A percentile compares a stretch with the other conserved stretches of the same genome.
phyloP scores from a whole-genome alignment of 2,797 vertebrate species.

The Tokudaia tokunoshimensis region DNA sequence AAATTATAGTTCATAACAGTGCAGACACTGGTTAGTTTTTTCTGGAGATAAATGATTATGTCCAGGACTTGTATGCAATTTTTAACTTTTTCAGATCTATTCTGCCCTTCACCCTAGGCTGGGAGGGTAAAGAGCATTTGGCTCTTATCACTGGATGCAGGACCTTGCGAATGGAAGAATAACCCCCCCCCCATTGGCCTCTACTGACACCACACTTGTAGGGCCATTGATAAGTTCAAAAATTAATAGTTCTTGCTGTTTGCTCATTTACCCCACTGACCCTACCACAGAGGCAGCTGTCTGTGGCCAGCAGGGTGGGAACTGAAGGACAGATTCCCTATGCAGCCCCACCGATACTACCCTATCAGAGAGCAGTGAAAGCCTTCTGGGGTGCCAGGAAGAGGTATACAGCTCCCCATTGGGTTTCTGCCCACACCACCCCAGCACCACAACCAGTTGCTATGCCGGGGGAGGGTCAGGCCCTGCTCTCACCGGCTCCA shows the following conservation, averaged over 20 bases:
- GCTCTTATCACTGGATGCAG: not conserved
- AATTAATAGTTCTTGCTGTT: not conserved
- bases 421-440: not conserved
- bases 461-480: too few species aligned
- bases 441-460: not conserved
- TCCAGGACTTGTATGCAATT: conserved; percentile 28
- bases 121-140: not conserved
- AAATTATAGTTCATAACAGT: not conserved
- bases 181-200: not conserved
- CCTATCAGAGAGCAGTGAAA: conserved; percentile 2
- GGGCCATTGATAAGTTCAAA: not conserved
- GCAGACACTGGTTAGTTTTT: conserved; percentile 32
- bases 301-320: not conserved
- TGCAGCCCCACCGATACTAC: not conserved
- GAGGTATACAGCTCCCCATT: not conserved
- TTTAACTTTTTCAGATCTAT: conserved; percentile 28
- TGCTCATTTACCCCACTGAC: not conserved
- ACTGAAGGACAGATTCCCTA: not conserved
- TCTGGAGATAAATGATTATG: not conserved
- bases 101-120: not conserved
- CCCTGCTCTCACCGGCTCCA: not conserved
- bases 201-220: not conserved
- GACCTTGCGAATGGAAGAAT: not conserved
- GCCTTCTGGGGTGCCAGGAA: not conserved
- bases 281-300: not conserved